phyloP scores from a whole-genome alignment of 2,113 vertebrate species.

The Laticauda laticaudata region DNA sequence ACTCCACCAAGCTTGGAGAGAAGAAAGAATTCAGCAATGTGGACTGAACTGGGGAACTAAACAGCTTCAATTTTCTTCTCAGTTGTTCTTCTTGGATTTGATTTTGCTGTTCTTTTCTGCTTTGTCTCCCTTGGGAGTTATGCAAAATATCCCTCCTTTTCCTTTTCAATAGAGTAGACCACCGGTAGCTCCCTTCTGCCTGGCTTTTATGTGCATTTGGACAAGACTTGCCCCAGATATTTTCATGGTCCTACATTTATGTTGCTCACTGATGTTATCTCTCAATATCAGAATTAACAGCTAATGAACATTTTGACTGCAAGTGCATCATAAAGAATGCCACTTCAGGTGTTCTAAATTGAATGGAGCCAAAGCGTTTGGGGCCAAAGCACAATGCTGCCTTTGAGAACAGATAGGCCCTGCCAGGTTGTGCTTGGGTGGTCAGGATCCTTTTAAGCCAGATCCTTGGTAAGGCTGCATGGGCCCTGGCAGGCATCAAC shows the following conservation, averaged over 20 bases:
- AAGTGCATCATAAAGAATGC: not conserved
- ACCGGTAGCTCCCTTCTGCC: conserved; percentile 48
- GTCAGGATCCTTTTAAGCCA: not conserved
- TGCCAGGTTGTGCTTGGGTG: not conserved
- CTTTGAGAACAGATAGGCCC: not conserved
- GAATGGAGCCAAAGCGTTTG: not conserved
- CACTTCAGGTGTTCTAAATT: not conserved
- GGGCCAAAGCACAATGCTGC: not conserved
- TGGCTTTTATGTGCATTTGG: conserved; percentile 45
- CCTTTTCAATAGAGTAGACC: conserved; percentile 46
- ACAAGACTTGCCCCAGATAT: conserved; percentile 50
- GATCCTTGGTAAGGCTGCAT: not conserved
- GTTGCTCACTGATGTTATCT: conserved; percentile 43
- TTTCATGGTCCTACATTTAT: conserved; percentile 45
- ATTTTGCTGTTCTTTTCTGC: conserved; percentile 24
- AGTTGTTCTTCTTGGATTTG: conserved; percentile 52
- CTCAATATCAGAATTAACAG: conserved; percentile 46
- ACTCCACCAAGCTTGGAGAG: conserved; percentile 40
- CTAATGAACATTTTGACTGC: conserved; percentile 49
- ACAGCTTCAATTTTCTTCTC: conserved; percentile 48
- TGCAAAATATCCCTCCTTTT: conserved; percentile 24
- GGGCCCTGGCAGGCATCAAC: not conserved
- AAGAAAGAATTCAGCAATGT: conserved; percentile 46
- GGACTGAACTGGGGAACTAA: conserved; percentile 49
- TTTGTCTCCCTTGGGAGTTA: conserved; percentile 45